phyloP scores from a whole-genome alignment of 2,888 invertebrate species.

The Lasioglossum oenotherae region DNA sequence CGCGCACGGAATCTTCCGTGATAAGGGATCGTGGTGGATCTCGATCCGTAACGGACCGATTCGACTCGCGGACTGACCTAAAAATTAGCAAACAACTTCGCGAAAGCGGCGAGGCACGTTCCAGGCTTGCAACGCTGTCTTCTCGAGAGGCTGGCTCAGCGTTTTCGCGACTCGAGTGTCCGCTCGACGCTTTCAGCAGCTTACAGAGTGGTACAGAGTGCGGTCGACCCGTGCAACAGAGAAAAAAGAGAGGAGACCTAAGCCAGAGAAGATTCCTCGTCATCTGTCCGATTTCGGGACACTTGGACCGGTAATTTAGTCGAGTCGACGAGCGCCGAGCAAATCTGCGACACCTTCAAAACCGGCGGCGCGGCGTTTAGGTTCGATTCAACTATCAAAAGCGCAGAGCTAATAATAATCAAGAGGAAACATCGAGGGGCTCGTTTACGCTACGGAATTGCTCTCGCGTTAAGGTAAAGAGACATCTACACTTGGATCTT shows the following conservation, averaged over 20 bases:
- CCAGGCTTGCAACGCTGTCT: slow-evolving; percentile 35
- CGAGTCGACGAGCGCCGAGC: slow-evolving; percentile 28
- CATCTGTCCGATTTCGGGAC: slow-evolving; percentile 39
- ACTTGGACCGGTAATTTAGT: slow-evolving; percentile 41
- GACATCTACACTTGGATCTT: not conserved
- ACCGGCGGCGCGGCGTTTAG: not conserved
- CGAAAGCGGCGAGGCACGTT: slow-evolving; percentile 40
- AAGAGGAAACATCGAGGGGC: not conserved
- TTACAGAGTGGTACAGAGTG: not conserved
- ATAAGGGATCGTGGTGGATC: not conserved
- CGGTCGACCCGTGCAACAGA: not conserved
- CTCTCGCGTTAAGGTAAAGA: not conserved
- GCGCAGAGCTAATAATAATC: not conserved
- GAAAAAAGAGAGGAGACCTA: slow-evolving; percentile 11
- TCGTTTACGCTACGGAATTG: not conserved
- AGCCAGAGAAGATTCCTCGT: slow-evolving; percentile 10
- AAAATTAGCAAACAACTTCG: slow-evolving; percentile 51
- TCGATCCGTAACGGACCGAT: slow-evolving; percentile 1
- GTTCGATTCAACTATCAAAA: not conserved
- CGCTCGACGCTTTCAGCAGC: slow-evolving; percentile 37
- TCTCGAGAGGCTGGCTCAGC: slow-evolving; percentile 53
- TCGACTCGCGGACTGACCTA: slow-evolving; percentile 43
- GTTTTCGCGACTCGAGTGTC: slow-evolving; percentile 51
- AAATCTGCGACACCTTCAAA: slow-evolving; percentile 14
- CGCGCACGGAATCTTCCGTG: slow-evolving; percentile 1